phyloP scores from a whole-genome alignment of 2,113 vertebrate genomes.

The Clarias batrachus region DNA sequence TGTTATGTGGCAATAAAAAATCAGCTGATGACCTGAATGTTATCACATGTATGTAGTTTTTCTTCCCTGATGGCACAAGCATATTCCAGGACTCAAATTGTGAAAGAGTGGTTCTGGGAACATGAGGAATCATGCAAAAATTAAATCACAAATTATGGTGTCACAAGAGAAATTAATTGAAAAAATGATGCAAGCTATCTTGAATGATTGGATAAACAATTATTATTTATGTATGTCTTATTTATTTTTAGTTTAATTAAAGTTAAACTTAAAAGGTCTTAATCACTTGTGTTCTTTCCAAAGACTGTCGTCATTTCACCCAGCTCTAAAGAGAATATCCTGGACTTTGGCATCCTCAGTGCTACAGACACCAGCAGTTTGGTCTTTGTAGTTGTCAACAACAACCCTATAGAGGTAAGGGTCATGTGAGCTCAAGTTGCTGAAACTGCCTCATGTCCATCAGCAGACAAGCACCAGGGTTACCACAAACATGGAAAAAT shows the following conservation, averaged over 20 bases:
- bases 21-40: too few species aligned
- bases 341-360: conserved; percentile 95
- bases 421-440: background rate
- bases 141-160: background rate
- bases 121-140: too few species aligned
- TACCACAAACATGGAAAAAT: background rate
- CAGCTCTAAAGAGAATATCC: conserved; percentile 82
- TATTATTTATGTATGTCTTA: background rate
- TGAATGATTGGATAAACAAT: background rate
- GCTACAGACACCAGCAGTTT: conserved; percentile 88
- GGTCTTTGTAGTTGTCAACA: conserved; percentile 91
- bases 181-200: background rate
- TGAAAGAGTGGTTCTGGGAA: too few species aligned
- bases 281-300: conserved; percentile 43
- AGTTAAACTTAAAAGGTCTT: background rate
- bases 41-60: too few species aligned
- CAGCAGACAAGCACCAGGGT: background rate
- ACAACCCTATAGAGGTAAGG: conserved; percentile 93
- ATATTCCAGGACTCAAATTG: too few species aligned
- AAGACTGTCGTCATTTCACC: conserved; percentile 89
- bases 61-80: too few species aligned
- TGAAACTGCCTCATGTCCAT: background rate
- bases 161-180: background rate
- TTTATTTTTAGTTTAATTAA: too few species aligned
- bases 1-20: too few species aligned